These are phyloP conservation scores for Parascotia fuliginaria DNA, from an alignment of 2,888 invertebrate species.

Conservation along the genomic window DNA sequence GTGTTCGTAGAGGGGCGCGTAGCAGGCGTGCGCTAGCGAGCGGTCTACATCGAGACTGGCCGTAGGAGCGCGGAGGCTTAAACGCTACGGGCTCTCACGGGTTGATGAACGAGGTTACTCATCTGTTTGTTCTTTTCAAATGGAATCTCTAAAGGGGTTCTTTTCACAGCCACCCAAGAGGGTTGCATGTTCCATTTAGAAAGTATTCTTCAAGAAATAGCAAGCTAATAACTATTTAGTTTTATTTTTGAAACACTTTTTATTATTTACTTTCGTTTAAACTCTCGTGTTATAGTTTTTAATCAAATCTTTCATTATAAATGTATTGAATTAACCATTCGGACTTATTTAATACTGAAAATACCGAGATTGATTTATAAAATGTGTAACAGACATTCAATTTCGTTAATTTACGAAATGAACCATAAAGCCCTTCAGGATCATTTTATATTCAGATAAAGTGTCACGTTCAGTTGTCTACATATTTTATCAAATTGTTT, in stretches of 20 bases:
- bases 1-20: conserved; percentile 41
- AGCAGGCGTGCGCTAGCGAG: conserved; percentile 49
- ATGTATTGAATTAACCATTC: too few species aligned
- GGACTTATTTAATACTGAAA: background rate
- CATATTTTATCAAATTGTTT: too few species aligned
- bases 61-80: conserved; percentile 40
- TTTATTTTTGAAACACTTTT: conserved; percentile 1
- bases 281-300: too few species aligned
- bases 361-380: background rate
- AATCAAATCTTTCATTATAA: too few species aligned
- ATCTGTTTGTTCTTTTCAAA: conserved; percentile 64
- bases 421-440: background rate
- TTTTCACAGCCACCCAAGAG: conserved; percentile 53
- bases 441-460: background rate
- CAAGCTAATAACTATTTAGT: conserved; percentile 19
- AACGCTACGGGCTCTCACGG: conserved; percentile 40
- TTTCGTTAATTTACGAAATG: background rate
- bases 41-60: conserved; percentile 54
- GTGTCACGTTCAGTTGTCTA: too few species aligned
- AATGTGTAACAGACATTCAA: background rate
- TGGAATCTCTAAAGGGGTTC: conserved; percentile 52
- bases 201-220: conserved; percentile 27
- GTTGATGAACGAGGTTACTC: conserved; percentile 57
- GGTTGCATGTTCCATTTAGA: conserved; percentile 43
- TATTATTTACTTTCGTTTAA: too few species aligned